Percentiles rank a stretch among this genome's conserved stretches.
Conservation (phyloP, 2,113 vertebrate species). For the Gymnobelideus leadbeateri region DNA sequence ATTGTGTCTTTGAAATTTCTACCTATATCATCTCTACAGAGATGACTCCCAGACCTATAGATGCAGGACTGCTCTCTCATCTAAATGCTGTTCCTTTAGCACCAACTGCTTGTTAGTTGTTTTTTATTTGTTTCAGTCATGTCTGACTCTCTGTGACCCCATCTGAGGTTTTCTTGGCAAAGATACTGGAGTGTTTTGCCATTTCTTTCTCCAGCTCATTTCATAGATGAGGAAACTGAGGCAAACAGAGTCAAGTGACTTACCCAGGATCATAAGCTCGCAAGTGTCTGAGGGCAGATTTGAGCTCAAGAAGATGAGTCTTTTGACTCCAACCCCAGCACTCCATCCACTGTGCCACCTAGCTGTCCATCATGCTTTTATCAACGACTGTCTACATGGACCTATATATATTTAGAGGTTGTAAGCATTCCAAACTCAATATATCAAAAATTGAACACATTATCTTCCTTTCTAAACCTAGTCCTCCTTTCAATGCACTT, state of each 20-base stretch:
- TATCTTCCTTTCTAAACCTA: not conserved
- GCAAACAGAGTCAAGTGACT: not conserved
- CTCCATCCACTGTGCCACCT: not conserved
- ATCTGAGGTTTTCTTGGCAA: not conserved
- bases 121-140: not conserved
- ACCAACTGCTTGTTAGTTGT: not conserved
- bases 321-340: not conserved
- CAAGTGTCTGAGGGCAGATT: not conserved
- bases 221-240: not conserved
- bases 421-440: not conserved
- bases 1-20: not conserved
- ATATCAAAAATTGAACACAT: not conserved
- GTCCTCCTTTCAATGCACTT: not conserved
- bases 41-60: not conserved
- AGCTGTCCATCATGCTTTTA: not conserved
- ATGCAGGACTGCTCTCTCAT: not conserved
- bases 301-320: not conserved
- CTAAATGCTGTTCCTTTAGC: not conserved
- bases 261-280: not conserved
- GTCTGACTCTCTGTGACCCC: not conserved
- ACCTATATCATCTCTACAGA: not conserved
- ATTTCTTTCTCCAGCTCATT: not conserved
- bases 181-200: not conserved
- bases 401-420: not conserved
- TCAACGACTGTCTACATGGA: not conserved